Base-by-base conservation (phyloP, 1,140 invertebrate genomes). In the Conus ventricosus region DNA sequence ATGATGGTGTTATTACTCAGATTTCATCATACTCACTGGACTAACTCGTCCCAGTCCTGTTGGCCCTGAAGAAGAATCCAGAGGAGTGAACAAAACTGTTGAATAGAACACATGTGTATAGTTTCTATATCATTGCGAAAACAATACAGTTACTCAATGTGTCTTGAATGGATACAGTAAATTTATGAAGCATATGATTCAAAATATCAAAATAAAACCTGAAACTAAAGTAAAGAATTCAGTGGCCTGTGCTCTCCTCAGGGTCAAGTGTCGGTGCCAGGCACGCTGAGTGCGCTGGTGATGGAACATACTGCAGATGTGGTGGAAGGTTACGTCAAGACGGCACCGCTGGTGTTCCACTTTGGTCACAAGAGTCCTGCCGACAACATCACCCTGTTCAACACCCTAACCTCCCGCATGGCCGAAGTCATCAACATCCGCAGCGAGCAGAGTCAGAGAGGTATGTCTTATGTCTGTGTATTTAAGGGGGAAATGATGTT, bases 251-350 rank as follows among this genome's bases (percentile, higher is more conserved):
- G 60, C 15, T 60, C 8, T 15, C 57, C 57, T 15, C 51, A 81
- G 80, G 80, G 80, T 17, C 80, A 81, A 51, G 39, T 81, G 27
- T 51, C 27, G 17, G 80, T 81, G 51, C 80, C 80, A 20, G 80
- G 80, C 15, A 81, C 80, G 17, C 80, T 92, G 97, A 97, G 97
- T 81, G 98, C 98, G 20, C 94, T 99, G 67, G 94, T 99, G 13
- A 97, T 99, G 53, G 98, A 99, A 96, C 95, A 98, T 89, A 98
- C 98, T 20, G 97, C 98, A 1, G 97, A 97, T 90, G 97, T 99
- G 57, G 98, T 99, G 91, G 98, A 99, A 94, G 98, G 98, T 3
- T 99, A 92, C 87, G 89, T 90, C 51, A 90, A 93, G 75, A 92
- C 91, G 63, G 98, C 98, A 8, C 98, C 98, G 0, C 94, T 99